These are phyloP conservation scores for Limnephilus auricula DNA, from an alignment of 2,888 invertebrate species.

Conservation along the genomic window DNA sequence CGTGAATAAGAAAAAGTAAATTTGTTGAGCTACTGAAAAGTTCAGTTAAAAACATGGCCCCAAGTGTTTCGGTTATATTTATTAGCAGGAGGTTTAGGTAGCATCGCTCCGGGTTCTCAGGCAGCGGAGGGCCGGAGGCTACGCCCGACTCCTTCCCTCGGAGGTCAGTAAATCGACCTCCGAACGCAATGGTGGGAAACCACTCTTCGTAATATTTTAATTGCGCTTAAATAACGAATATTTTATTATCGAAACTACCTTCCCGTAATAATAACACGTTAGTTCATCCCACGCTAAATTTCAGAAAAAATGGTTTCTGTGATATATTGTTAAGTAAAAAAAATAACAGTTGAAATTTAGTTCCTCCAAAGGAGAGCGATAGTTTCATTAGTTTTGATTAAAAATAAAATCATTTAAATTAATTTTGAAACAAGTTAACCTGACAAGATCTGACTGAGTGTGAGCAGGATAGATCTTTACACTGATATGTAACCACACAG, in stretches of 20 bases:
- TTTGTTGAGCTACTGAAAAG: background rate
- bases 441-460: too few species aligned
- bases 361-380: background rate
- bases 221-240: background rate
- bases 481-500: too few species aligned
- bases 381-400: background rate
- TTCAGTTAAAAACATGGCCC: background rate
- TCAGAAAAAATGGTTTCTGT: background rate
- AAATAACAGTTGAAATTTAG: background rate
- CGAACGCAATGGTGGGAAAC: constrained; percentile 26
- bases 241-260: background rate
- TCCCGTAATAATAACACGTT: background rate
- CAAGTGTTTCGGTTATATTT: background rate
- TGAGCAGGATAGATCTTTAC: too few species aligned
- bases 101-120: constrained; percentile 34
- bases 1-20: too few species aligned
- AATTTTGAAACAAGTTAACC: too few species aligned
- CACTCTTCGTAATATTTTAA: constrained; percentile 5
- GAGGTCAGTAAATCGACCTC: constrained; percentile 37
- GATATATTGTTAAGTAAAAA: background rate
- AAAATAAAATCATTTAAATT: too few species aligned
- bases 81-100: constrained; percentile 10
- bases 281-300: background rate
- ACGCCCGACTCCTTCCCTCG: background rate
- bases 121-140: constrained; percentile 21